phyloP scores from a whole-genome alignment of 2,113 vertebrate species.

The Ailurus styani region DNA sequence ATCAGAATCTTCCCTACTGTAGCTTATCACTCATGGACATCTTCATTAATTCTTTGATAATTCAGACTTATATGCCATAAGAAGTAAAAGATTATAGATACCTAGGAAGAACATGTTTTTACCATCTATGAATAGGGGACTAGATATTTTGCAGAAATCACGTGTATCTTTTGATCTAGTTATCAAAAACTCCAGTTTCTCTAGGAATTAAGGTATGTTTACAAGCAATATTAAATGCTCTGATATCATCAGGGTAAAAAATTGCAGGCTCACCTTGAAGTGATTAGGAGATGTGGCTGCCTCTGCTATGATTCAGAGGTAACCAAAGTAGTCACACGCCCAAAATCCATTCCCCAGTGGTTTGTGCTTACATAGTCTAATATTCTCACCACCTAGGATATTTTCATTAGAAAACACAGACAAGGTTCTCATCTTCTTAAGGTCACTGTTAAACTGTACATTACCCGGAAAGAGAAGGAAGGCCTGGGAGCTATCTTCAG shows the following conservation, averaged over 20 bases:
- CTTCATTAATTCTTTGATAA: slow-evolving; percentile 68
- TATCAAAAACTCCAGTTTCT: slow-evolving; percentile 43
- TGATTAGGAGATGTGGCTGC: neutral
- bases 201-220: slow-evolving; percentile 31
- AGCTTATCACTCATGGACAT: slow-evolving; percentile 37
- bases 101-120: slow-evolving; percentile 14
- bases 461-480: neutral
- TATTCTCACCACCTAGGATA: neutral
- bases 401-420: slow-evolving; percentile 4
- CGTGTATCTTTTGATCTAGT: slow-evolving; percentile 29
- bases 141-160: slow-evolving; percentile 38
- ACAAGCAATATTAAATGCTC: slow-evolving; percentile 33
- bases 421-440: slow-evolving; percentile 7
- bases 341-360: neutral
- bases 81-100: slow-evolving; percentile 46
- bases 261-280: neutral
- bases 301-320: neutral
- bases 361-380: neutral
- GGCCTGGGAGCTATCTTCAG: neutral
- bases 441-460: neutral
- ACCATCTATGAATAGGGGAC: neutral
- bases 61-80: slow-evolving; percentile 35
- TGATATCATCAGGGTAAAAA: slow-evolving; percentile 46
- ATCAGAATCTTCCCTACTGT: slow-evolving; percentile 15
- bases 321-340: neutral